phyloP scores from a whole-genome alignment of 1,140 invertebrate species.

The Ceratina japonica region DNA sequence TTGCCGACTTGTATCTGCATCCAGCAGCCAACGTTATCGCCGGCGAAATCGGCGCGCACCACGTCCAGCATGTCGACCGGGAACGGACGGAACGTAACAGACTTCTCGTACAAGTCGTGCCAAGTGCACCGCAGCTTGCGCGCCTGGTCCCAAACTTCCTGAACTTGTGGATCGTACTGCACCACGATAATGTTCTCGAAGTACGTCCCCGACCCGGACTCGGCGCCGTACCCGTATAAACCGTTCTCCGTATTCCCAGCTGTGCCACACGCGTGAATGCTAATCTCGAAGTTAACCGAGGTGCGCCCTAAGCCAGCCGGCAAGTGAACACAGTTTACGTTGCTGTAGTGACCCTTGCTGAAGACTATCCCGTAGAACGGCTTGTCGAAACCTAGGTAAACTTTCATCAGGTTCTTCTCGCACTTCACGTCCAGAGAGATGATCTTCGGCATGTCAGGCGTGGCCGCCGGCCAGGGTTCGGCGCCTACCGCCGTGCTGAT shows the following conservation, averaged over 20 bases:
- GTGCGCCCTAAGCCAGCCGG: slow-evolving; percentile 91
- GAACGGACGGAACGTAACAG: slow-evolving; percentile 96
- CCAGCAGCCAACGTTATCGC: slow-evolving; percentile 97
- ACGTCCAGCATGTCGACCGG: slow-evolving; percentile 97
- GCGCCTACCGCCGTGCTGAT: slow-evolving; percentile 70
- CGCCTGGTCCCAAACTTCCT: slow-evolving; percentile 98
- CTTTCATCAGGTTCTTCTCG: slow-evolving; percentile 96
- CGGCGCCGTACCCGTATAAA: slow-evolving; percentile 89
- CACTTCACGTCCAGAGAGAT: slow-evolving; percentile 95
- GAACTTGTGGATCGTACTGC: slow-evolving; percentile 96
- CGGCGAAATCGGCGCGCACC: slow-evolving; percentile 94
- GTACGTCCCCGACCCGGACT: slow-evolving; percentile 93
- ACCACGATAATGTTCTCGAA: slow-evolving; percentile 97
- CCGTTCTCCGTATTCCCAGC: slow-evolving; percentile 94
- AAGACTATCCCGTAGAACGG: slow-evolving; percentile 97
- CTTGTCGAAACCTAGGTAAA: slow-evolving; percentile 94
- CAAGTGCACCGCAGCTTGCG: slow-evolving; percentile 95
- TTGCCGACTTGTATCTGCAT: slow-evolving; percentile 97
- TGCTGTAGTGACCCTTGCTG: slow-evolving; percentile 94
- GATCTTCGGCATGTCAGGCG: slow-evolving; percentile 94
- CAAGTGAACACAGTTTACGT: slow-evolving; percentile 94
- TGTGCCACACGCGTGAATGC: slow-evolving; percentile 94
- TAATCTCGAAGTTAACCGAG: slow-evolving; percentile 94
- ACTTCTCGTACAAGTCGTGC: slow-evolving; percentile 98
- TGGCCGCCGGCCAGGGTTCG: slow-evolving; percentile 89